These are phyloP conservation scores for Labeo rohita DNA, from an alignment of 2,113 vertebrate species.

Conservation along the genomic window DNA sequence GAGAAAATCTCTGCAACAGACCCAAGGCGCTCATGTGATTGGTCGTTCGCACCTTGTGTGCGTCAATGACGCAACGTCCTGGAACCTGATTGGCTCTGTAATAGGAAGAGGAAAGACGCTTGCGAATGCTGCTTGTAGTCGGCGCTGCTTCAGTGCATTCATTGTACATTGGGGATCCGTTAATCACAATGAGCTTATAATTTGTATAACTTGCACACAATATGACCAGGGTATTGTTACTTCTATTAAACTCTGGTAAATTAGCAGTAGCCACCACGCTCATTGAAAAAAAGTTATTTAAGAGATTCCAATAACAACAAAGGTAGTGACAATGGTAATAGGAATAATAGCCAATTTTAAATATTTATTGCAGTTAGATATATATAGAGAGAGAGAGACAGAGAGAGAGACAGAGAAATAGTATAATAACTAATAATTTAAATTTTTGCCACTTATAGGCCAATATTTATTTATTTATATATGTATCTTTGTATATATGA, in stretches of 20 bases:
- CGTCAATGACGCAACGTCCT: background rate
- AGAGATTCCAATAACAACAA: background rate
- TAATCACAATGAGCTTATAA: background rate
- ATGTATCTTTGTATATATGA: no score
- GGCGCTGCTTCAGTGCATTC: background rate
- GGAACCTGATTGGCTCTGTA: conserved; percentile 31
- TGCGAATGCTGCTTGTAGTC: background rate
- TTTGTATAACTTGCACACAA: background rate
- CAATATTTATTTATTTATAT: no score
- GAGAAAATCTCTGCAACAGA: background rate
- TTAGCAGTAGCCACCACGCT: background rate
- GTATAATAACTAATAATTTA: no score
- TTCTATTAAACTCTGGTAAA: background rate
- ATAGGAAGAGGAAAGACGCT: conserved; percentile 38
- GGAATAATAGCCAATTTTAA: no score
- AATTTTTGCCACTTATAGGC: no score
- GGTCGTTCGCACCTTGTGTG: background rate
- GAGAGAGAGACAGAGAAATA: no score
- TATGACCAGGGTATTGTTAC: background rate
- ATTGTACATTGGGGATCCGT: background rate
- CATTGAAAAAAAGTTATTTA: background rate
- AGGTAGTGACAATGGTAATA: no score
- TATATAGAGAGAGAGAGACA: no score
- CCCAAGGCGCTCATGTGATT: background rate
- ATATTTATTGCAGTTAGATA: no score